These are phyloP conservation scores for Danio jaintianensis DNA, from an alignment of 2,797 vertebrate species.

Conservation along the genomic window DNA sequence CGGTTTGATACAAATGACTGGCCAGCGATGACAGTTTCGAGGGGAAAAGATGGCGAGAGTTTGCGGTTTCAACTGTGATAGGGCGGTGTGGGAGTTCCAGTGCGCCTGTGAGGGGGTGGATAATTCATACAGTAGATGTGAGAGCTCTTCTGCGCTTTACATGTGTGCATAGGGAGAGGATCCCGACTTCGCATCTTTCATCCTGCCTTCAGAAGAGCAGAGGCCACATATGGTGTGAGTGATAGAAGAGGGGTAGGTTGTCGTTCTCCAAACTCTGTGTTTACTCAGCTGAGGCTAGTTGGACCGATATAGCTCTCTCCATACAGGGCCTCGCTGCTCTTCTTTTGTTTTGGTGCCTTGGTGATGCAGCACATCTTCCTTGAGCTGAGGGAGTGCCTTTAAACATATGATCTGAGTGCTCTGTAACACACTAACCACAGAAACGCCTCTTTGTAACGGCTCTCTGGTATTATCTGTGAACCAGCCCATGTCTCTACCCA, in stretches of 20 bases:
- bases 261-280: constrained; percentile 32
- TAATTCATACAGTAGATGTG: constrained; percentile 32
- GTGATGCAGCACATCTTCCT: constrained; percentile 74
- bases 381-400: constrained; percentile 32
- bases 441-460: not conserved
- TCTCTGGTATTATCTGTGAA: not conserved
- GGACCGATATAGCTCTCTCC: constrained; percentile 60
- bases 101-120: constrained; percentile 4
- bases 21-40: constrained; percentile 67
- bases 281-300: constrained; percentile 59
- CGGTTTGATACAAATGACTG: constrained; percentile 61
- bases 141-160: not conserved
- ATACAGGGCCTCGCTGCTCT: constrained; percentile 68
- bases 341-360: constrained; percentile 71
- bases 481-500: not conserved
- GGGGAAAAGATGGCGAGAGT: constrained; percentile 67
- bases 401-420: not conserved
- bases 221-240: constrained; percentile 42
- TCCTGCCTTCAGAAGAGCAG: constrained; percentile 20
- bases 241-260: constrained; percentile 37
- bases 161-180: constrained; percentile 26
- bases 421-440: constrained; percentile 51
- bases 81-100: constrained; percentile 52
- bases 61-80: constrained; percentile 65
- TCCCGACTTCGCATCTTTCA: constrained; percentile 3